Evolutionary conservation across 2,888 invertebrate genomes (phyloP).

Genomic region (Phrixothrix hirtus): DNA sequence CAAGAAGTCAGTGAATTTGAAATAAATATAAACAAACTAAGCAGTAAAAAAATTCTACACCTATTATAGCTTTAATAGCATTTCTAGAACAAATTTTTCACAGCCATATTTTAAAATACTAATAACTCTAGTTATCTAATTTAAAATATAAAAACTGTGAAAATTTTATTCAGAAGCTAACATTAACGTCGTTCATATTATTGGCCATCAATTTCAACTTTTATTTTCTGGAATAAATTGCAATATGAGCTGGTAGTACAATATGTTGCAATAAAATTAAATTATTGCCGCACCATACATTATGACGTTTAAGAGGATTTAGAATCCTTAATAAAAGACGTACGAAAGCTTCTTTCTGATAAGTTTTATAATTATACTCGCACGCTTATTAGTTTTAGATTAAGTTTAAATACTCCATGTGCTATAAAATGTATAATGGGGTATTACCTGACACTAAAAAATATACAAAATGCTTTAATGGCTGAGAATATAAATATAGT

Average conservation of each 20-base stretch:
- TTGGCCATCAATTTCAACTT: conserved; percentile 19
- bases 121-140: no score
- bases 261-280: conserved; percentile 41
- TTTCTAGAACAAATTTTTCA: no score
- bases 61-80: no score
- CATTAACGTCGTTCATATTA: conserved; percentile 20
- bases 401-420: neutral
- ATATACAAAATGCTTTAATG: no score
- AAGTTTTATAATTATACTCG: conserved; percentile 22
- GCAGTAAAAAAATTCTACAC: no score
- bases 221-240: conserved; percentile 28
- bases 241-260: conserved; percentile 12
- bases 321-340: conserved; percentile 40
- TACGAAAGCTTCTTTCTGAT: conserved; percentile 43
- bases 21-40: no score
- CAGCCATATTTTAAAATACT: no score
- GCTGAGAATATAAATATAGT: no score
- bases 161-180: conserved; percentile 12
- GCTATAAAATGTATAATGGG: neutral
- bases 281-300: conserved; percentile 46
- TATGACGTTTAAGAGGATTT: conserved; percentile 47
- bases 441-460: no score
- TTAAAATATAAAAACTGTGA: neutral
- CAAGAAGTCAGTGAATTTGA: no score
- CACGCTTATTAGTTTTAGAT: neutral